Evolutionary conservation across 2,113 vertebrate genomes (phyloP), one percentile per base, ranked within the genome.

Genomic region (Pangasianodon hypophthalmus): DNA sequence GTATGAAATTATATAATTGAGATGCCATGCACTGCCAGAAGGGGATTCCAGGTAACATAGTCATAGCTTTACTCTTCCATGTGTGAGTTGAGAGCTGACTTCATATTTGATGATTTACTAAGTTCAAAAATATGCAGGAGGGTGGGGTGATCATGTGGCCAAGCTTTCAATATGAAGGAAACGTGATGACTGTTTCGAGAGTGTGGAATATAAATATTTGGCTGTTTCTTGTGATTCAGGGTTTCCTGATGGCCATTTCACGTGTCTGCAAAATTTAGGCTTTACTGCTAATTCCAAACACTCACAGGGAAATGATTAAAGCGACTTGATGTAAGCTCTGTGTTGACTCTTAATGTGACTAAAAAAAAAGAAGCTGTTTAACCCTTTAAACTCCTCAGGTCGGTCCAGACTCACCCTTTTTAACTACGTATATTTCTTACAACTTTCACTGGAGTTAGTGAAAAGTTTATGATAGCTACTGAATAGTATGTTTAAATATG

Each of bases 171-270:
- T 91, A 62, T 90, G 54, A 88, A 75, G 48, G 46, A 77, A 75
- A 84, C 37, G 5, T 37, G 52, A 71, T 69, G 80, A 37, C 69
- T 69, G 79, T n/a, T 80, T 54, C 62, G 19, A 41, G 50, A 84
- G 32, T 52, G 37, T 83, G 48, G 16, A 58, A 62, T 64, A 37
- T 92, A 92, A 91, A 91, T 91, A 91, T 91, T 91, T 92, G 52
- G 24, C n/a, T 24, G 4, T 86, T 84, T 56, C 75, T 54, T 90
- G 81, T 90, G 71, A 88, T 85, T 87, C 86, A 87, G 52, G 11
- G 60, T 77, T 89, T 85, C 85, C 85, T 90, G 46, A 79, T 26
- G 26, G 1, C 87, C n/a, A 16, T 32, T 88, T 13, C 71, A 58
- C 21, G 69, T 75, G 46, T 85, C 56, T 73, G 84, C 4, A 89